Conservation (phyloP, 2,888 invertebrate genomes). For the Macaria liturata region DNA sequence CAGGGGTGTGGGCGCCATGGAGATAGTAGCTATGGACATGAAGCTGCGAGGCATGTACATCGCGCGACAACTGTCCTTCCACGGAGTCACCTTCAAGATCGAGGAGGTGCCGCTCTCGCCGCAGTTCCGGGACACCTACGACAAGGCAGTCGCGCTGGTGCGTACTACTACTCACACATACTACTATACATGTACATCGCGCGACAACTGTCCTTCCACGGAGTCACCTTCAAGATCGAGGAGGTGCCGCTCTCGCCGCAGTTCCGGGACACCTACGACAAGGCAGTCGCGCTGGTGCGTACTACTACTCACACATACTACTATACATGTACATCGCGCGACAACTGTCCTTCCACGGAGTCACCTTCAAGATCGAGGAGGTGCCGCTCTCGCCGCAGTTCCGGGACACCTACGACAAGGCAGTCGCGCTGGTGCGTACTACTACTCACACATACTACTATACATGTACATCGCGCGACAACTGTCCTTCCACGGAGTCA, state of each 20-base stretch:
- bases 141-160: slow-evolving; percentile 94
- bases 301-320: too few species aligned
- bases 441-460: too few species aligned
- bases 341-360: slow-evolving; percentile 99
- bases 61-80: slow-evolving; percentile 98
- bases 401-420: slow-evolving; percentile 95
- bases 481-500: too few species aligned
- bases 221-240: slow-evolving; percentile 62
- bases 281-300: slow-evolving; percentile 90
- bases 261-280: slow-evolving; percentile 84
- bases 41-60: slow-evolving; percentile 99
- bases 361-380: slow-evolving; percentile 98
- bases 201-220: too few species aligned
- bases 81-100: slow-evolving; percentile 98
- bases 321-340: slow-evolving; percentile 82
- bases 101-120: slow-evolving; percentile 96
- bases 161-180: slow-evolving; percentile 42
- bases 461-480: background rate
- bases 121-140: slow-evolving; percentile 95
- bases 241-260: slow-evolving; percentile 82
- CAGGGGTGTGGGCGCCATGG: slow-evolving; percentile 99
- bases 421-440: slow-evolving; percentile 90
- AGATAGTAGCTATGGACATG: slow-evolving; percentile 99
- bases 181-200: too few species aligned
- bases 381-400: slow-evolving; percentile 95